phyloP scores from a whole-genome alignment of 2,888 invertebrate genomes.

The Netelia fuscicornis region DNA sequence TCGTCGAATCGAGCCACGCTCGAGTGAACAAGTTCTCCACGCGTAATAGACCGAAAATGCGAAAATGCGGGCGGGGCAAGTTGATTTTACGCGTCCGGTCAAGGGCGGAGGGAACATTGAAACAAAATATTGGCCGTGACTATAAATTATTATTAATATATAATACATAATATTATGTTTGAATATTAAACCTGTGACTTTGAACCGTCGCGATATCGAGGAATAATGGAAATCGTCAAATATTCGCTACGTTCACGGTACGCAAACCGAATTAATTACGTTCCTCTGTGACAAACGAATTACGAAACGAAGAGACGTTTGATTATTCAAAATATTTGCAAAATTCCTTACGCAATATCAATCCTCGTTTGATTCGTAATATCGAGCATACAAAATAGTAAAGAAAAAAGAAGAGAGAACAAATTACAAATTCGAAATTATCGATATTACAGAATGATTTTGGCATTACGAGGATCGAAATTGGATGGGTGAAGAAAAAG shows the following conservation, averaged over 20 bases:
- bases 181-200: not conserved
- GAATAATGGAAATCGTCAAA: not conserved
- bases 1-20: conserved; percentile 14
- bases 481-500: not conserved
- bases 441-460: not conserved
- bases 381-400: not conserved
- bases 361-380: too few species aligned
- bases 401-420: conserved; percentile 2
- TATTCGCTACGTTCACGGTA: not conserved
- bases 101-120: not conserved
- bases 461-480: conserved; percentile 19
- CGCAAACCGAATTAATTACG: not conserved
- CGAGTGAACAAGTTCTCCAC: not conserved
- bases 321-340: not conserved
- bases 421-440: not conserved
- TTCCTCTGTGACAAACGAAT: not conserved
- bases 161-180: not conserved
- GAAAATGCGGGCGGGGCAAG: too few species aligned
- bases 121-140: not conserved
- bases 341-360: too few species aligned
- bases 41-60: too few species aligned
- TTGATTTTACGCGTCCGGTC: too few species aligned
- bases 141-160: conserved; percentile 1
- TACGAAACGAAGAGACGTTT: not conserved
- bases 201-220: not conserved